Base-by-base conservation (phyloP, 2,113 vertebrate genomes). In the Bos javanicus region DNA sequence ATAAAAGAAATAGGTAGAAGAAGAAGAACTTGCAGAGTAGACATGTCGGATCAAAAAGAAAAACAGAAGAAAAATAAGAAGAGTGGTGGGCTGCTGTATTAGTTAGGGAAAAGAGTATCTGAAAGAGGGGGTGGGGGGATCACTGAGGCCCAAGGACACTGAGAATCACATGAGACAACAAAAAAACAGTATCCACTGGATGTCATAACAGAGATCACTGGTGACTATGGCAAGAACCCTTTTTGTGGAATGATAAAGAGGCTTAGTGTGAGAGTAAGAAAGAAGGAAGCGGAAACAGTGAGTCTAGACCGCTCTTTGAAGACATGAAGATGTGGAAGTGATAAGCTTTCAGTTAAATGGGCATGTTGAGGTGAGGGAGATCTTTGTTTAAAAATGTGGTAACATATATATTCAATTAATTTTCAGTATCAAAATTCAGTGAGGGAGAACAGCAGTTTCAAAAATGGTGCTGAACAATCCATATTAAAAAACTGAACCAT, bases 1-100 rank as follows among this genome's bases (percentile, higher is more conserved):
- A 96, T 74, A 87, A 91, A 96, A 96, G 39, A 87, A 88, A 94
- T 1, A 33, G 16, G 33, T n/a, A 85, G 87, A 93, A 91, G 71
- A 91, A 91, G 71, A 60, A 64, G 5, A 92, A 91, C 43, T 39
- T 95, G 33, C 39, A 91, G 91, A 83, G 33, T 46, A 96, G 78
- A 84, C 19, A 54, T 2, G 36, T 1, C 19, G 11, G 7, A 17
- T 89, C n/a, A 92, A 91, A 97, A 0, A 96, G 14, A 74, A 96
- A 71, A 92, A 87, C 30, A 71, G 43, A 93, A 80, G 26, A 87
- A 97, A 84, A 96, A 71, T 46, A 82, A 76, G 7, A 71, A 92
- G 52, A 54, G 74, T 62, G 2, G 6, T 56, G 33, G 12, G 30
- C n/a, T 85, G 36, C 25, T 81, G 0, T 6, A 46, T 81, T 11